Evolutionary conservation across 2,888 invertebrate genomes (phyloP).

Genomic region (Tanypteryx hageni): DNA sequence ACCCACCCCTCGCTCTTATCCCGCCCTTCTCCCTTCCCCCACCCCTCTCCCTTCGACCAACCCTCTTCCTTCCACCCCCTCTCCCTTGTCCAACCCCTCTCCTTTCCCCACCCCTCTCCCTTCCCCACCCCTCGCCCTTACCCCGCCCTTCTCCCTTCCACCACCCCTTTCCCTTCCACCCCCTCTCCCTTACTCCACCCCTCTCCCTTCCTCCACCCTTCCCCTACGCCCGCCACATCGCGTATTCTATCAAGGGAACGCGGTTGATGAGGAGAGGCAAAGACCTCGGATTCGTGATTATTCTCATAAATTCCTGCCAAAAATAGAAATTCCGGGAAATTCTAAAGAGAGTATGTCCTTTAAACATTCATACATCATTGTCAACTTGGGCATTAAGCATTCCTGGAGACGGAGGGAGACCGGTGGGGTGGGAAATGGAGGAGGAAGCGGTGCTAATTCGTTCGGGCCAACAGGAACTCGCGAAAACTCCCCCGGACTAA

Average conservation of each 20-base stretch:
- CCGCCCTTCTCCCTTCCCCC: too few species aligned
- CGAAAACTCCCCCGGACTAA: neutral
- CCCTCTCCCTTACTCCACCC: too few species aligned
- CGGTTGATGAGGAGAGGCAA: neutral
- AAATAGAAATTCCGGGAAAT: constrained; percentile 17
- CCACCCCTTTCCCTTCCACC: too few species aligned
- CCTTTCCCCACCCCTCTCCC: too few species aligned
- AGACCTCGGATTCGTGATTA: neutral
- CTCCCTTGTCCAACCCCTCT: too few species aligned
- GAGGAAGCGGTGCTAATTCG: neutral
- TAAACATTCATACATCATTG: constrained; percentile 51
- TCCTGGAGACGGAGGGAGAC: neutral
- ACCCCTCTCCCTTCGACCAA: too few species aligned
- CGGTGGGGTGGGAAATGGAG: neutral
- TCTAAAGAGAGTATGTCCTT: constrained; percentile 17
- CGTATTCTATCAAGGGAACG: constrained; percentile 38
- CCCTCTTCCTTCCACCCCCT: too few species aligned
- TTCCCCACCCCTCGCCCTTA: too few species aligned
- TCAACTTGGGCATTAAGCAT: constrained; percentile 8
- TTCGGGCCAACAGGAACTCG: neutral
- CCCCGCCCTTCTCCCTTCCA: too few species aligned
- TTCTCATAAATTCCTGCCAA: constrained; percentile 1
- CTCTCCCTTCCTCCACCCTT: too few species aligned
- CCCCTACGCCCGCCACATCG: constrained; percentile 21
- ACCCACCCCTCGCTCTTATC: too few species aligned